These are phyloP conservation scores for Petromus typicus DNA, from an alignment of 2,113 vertebrate genomes.

Conservation along the genomic window DNA sequence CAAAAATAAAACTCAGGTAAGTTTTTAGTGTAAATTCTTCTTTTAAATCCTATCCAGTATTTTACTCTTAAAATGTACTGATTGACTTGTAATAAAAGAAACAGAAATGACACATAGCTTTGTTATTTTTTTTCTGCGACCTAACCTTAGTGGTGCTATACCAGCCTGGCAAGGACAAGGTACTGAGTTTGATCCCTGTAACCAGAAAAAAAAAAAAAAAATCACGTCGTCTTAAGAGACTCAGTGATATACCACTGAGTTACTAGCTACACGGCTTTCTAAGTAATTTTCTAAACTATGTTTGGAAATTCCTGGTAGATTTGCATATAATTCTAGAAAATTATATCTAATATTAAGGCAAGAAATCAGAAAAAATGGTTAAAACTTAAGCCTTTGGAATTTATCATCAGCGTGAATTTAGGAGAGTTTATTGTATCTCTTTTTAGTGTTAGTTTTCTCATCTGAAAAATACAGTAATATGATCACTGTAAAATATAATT, in stretches of 20 bases:
- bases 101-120: not conserved
- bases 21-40: not conserved
- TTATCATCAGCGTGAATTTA: not conserved
- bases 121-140: too few relatives aligned
- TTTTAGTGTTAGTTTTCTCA: not conserved
- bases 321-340: constrained; percentile 41
- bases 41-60: not conserved
- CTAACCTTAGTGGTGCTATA: too few relatives aligned
- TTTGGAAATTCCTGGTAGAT: not conserved
- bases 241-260: not conserved
- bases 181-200: too few relatives aligned
- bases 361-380: constrained; percentile 29
- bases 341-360: not conserved
- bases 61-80: constrained; percentile 42
- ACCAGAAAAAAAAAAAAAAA: too few relatives aligned
- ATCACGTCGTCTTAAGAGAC: not conserved
- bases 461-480: not conserved
- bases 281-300: constrained; percentile 42
- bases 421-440: too few relatives aligned
- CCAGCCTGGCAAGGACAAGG: too few relatives aligned
- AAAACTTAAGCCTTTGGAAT: constrained; percentile 11
- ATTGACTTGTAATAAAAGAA: constrained; percentile 33
- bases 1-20: constrained; percentile 43
- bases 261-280: constrained; percentile 36
- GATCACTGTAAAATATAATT: not conserved